These are phyloP conservation scores for Conus ventricosus DNA, from an alignment of 1,140 invertebrate species.

Conservation along the genomic window DNA sequence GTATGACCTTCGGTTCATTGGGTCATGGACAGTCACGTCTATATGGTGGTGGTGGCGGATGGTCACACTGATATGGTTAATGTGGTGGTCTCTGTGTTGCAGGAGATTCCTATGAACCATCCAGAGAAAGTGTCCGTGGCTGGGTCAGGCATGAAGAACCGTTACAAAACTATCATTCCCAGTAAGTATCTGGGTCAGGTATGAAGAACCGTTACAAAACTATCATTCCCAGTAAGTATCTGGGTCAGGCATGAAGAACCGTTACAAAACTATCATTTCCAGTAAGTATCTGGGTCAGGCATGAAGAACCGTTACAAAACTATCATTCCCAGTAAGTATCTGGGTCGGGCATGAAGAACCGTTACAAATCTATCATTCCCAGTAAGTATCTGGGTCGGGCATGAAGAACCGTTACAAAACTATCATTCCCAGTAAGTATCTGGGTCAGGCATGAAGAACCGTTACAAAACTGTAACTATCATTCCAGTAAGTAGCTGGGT, in stretches of 20 bases:
- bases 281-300: conserved; percentile 84
- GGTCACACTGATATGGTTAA: no score
- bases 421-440: no score
- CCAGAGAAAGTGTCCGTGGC: conserved; percentile 90
- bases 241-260: conserved; percentile 90
- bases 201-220: conserved; percentile 92
- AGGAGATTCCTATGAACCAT: conserved; percentile 91
- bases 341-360: not conserved
- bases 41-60: no score
- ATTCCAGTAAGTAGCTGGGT: no score
- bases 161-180: conserved; percentile 91
- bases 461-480: no score
- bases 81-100: conserved; percentile 29
- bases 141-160: conserved; percentile 92
- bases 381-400: no score
- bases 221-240: conserved; percentile 85
- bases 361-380: no score
- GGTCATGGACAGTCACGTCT: no score
- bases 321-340: conserved; percentile 84
- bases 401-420: not conserved
- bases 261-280: conserved; percentile 91
- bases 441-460: not conserved
- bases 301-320: conserved; percentile 92
- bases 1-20: no score
- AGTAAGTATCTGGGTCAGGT: conserved; percentile 84